Conservation (phyloP, 1,140 invertebrate species). For the Proales similis region DNA sequence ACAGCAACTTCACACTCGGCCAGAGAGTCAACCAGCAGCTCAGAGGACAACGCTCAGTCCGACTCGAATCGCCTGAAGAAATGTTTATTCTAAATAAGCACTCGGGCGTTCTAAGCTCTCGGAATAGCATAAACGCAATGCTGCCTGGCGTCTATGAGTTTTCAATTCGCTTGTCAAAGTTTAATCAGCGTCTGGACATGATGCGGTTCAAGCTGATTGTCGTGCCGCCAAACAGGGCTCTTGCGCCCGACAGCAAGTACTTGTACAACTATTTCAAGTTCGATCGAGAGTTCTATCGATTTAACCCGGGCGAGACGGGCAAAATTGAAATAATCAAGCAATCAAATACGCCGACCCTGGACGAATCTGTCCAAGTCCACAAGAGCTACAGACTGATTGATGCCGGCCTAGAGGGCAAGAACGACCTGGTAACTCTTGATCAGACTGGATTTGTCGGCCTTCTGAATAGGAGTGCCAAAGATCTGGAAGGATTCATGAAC, state of each 20-base stretch:
- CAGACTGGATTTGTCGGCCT: no score
- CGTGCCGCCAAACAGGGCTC: background rate
- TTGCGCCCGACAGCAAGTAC: background rate
- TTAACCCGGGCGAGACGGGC: slow-evolving; percentile 13
- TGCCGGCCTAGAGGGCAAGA: no score
- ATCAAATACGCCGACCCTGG: no score
- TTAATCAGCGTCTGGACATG: background rate
- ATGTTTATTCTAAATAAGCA: slow-evolving; percentile 30
- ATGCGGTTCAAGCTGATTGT: background rate
- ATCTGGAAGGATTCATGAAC: no score
- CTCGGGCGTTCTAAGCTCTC: slow-evolving; percentile 25
- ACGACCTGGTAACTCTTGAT: no score
- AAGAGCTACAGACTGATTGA: no score
- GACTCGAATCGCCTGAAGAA: slow-evolving; percentile 3
- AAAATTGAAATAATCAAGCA: no score
- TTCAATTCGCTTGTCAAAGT: background rate
- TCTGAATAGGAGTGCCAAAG: no score
- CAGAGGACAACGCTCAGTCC: background rate
- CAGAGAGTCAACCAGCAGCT: background rate
- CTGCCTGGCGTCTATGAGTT: slow-evolving; percentile 18
- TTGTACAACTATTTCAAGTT: slow-evolving; percentile 3
- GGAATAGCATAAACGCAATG: slow-evolving; percentile 23
- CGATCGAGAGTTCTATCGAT: slow-evolving; percentile 25
- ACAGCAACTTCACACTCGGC: background rate
- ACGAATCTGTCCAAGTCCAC: no score